Evolutionary conservation across 2,113 vertebrate genomes (phyloP), one percentile per base, ranked within the genome.

Genomic region (Erythrocercus mccallii): DNA sequence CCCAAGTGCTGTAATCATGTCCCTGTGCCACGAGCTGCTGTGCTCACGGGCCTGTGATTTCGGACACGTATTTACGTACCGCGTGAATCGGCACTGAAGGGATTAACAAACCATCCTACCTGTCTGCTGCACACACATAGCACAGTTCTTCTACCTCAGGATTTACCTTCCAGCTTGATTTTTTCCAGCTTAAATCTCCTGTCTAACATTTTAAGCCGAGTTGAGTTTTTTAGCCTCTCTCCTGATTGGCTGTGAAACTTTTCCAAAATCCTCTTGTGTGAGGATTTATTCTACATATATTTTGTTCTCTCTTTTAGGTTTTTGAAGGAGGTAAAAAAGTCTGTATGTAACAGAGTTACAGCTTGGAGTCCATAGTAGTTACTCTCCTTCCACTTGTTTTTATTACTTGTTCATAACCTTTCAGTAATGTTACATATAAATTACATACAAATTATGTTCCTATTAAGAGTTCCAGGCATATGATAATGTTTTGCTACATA

Each of bases 1-100:
- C 76, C 71, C 5, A 4, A 40, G 68, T 4, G 12, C 57, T 27
- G 40, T 18, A 22, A 38, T 25, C 0, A 0, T 14, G 25, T 81
- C 65, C 18, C 45, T 24, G 27, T 66, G 73, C 30, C 61, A 3
- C 0, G 3, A 56, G 19, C 33, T 53, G 37, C 76, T 73, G 62
- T 66, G 71, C 53, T 54, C 1, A 0, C 6, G 4, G n/a, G 20
- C 24, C 61, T 48, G 35, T 12, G 50, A 40, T 33, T 86, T 47
- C 65, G 24, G 6, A 9, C 8, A 2, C 21, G 28, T 25, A 10
- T 83, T 82, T 72, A 31, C 53, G 72, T 23, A 12, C 25, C 20
- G 37, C n/a, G 50, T 40, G 35, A 62, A 50, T 19, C 1, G 13
- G 47, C 0, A 0, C 86, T 66, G 54, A 42, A 45, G 50, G 53